phyloP scores from a whole-genome alignment of 2,888 invertebrate species.

The Sminthurides aquaticus region DNA sequence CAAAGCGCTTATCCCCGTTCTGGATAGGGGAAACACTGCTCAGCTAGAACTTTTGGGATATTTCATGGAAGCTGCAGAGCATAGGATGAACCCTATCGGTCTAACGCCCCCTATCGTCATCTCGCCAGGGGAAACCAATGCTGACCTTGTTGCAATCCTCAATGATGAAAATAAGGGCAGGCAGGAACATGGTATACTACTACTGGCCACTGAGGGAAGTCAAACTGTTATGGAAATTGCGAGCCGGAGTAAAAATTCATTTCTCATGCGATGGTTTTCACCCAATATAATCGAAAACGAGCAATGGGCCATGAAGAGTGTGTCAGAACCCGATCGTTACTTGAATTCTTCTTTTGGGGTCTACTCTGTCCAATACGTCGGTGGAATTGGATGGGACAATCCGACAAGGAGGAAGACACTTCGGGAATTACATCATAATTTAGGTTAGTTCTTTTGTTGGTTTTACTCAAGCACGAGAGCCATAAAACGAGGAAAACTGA shows the following conservation, averaged over 20 bases:
- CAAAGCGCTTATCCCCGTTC: slow-evolving; percentile 29
- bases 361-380: slow-evolving; percentile 37
- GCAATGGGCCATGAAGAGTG: slow-evolving; percentile 11
- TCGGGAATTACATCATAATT: slow-evolving; percentile 26
- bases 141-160: background rate
- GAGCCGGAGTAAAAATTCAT: slow-evolving; percentile 10
- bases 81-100: slow-evolving; percentile 21
- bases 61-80: slow-evolving; percentile 23
- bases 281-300: slow-evolving; percentile 9
- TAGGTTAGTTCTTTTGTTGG: too few relatives aligned
- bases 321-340: background rate
- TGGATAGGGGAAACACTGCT: slow-evolving; percentile 25
- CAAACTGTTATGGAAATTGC: slow-evolving; percentile 31
- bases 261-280: slow-evolving; percentile 16
- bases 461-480: too few relatives aligned
- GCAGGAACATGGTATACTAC: slow-evolving; percentile 25
- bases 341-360: slow-evolving; percentile 30
- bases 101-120: slow-evolving; percentile 28
- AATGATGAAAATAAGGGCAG: slow-evolving; percentile 7
- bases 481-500: too few relatives aligned
- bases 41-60: slow-evolving; percentile 26
- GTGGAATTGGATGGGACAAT: slow-evolving; percentile 39
- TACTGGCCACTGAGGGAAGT: slow-evolving; percentile 32
- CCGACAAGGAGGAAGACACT: slow-evolving; percentile 33
- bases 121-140: background rate